These are phyloP conservation scores for Thrips palmi DNA, from an alignment of 1,140 invertebrate species.

Conservation along the genomic window DNA sequence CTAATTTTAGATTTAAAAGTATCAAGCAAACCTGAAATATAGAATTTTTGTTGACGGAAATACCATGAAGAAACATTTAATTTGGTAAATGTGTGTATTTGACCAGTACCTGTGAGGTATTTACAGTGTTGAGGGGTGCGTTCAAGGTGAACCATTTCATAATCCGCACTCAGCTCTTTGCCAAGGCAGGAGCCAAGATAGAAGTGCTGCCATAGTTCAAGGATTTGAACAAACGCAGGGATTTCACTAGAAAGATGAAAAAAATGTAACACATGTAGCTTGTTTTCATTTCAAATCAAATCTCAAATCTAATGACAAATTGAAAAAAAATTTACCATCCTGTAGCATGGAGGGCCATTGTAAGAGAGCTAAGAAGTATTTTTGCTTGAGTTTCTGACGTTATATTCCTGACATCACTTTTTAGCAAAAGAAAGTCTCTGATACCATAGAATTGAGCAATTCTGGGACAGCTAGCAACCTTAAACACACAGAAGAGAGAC, in stretches of 20 bases:
- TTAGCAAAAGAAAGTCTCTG: conserved; percentile 63
- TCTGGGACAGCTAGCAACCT: conserved; percentile 30
- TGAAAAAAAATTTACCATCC: conserved; percentile 34
- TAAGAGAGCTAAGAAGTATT: conserved; percentile 65
- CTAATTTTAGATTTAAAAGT: conserved; percentile 65
- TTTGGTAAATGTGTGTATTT: too few species aligned
- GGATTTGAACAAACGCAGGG: conserved; percentile 73
- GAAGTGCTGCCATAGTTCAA: conserved; percentile 60
- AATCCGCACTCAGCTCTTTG: conserved; percentile 51
- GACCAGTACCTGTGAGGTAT: conserved; percentile 44
- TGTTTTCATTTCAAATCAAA: background rate
- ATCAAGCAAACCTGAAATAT: conserved; percentile 40
- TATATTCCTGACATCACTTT: conserved; percentile 38
- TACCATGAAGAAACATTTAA: background rate
- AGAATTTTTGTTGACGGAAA: conserved; percentile 1
- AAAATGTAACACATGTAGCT: conserved; percentile 6
- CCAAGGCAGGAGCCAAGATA: conserved; percentile 63
- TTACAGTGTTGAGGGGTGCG: conserved; percentile 61
- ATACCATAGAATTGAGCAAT: conserved; percentile 61
- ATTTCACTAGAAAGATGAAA: conserved; percentile 37
- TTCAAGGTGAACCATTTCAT: conserved; percentile 76
- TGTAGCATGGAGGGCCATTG: conserved; percentile 66
- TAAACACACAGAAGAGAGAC: conserved; percentile 30
- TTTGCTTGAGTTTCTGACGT: conserved; percentile 63
- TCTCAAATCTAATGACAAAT: background rate